Evolutionary conservation across 2,797 vertebrate species (phyloP).

Genomic region (Lutjanus campechanus): DNA sequence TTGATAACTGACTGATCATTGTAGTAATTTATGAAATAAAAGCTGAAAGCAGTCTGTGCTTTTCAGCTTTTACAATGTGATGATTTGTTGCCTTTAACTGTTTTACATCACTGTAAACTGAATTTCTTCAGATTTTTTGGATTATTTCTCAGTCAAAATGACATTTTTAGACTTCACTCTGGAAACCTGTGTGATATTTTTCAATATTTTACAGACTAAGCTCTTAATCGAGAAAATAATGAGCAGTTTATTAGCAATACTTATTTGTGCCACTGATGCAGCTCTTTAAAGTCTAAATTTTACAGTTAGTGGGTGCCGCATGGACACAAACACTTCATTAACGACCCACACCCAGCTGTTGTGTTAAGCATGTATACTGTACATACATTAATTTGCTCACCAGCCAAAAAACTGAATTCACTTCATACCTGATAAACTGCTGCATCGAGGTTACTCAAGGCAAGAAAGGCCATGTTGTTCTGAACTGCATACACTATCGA

Average conservation of each 20-base stretch:
- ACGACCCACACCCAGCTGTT: background rate
- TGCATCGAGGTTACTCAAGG: constrained; percentile 96
- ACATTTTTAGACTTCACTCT: too few relatives aligned
- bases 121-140: too few relatives aligned
- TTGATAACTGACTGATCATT: too few relatives aligned
- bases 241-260: too few relatives aligned
- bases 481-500: constrained; percentile 96
- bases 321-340: background rate
- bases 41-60: too few relatives aligned
- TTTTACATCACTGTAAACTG: too few relatives aligned
- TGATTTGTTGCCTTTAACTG: too few relatives aligned
- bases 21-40: too few relatives aligned
- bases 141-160: too few relatives aligned
- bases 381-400: background rate
- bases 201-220: background rate
- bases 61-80: too few relatives aligned
- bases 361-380: background rate
- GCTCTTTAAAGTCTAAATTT: background rate
- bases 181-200: background rate
- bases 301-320: background rate
- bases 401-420: background rate
- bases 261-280: background rate
- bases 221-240: too few relatives aligned
- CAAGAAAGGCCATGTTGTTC: constrained; percentile 98
- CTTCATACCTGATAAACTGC: constrained; percentile 94